Evolutionary conservation across 2,113 vertebrate genomes (phyloP), one percentile per base, ranked within the genome.

Genomic region (Austrofundulus limnaeus): DNA sequence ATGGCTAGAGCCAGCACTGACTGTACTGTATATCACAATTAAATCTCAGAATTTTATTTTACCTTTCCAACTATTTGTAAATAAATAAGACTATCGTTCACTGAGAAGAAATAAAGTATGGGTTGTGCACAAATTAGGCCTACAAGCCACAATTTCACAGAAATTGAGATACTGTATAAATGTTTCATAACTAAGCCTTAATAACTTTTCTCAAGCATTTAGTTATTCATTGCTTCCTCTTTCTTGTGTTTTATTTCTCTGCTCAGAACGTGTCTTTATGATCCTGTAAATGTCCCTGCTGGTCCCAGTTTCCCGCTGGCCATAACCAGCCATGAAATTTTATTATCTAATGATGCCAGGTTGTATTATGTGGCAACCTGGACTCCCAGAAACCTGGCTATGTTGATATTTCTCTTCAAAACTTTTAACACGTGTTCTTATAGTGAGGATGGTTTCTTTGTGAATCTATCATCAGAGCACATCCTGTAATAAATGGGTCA

Each of bases 341-440:
- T 84, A 85, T 80, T 75, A 58, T 77, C 49, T 75, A 58, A 16
- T 70, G 67, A 80, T 81, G 75, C 80, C 77, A 80, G 25, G 53
- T 49, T 8, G 37, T 48, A 81, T 85, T 61, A 75, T 66, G 47
- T 62, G 72, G 63, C 19, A 4, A 46, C 37, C 23, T 20, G 43
- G 24, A 45, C 53, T 72, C 48, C 53, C 49, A 72, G 46, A 76
- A 70, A 75, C 63, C 14, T 53, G 54, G 43, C 50, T 25, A n/a
- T 7, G 28, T n/a, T 55, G 45, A n/a, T 46, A 0, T 51, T 19
- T 42, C 64, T 47, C 42, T 39, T 50, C 42, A 23, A 20, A 51
- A 24, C 24, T 61, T 31, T 34, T 2, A 12, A 41, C 56, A 41
- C 31, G 14, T 19, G 49, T 11, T 23, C 19, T 65, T 54, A 20